Conservation (phyloP, 2,797 vertebrate species). For the Microctenopoma lineatum region DNA sequence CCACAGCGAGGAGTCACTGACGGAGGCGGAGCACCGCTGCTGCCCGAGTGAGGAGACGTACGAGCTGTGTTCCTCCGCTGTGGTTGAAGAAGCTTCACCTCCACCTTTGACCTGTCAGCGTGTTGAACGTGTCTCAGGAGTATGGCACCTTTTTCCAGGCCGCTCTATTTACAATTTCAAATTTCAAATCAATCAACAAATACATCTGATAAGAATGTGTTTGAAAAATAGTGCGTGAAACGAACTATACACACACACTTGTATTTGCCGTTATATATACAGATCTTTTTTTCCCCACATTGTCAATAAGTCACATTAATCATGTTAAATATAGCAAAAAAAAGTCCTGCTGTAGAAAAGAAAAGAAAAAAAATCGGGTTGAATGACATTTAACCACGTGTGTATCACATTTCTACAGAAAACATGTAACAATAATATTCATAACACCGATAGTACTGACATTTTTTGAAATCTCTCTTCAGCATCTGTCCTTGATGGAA, state of each 20-base stretch:
- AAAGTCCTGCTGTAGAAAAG: constrained; percentile 65
- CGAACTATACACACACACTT: constrained; percentile 73
- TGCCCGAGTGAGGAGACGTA: constrained; percentile 30
- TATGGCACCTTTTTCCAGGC: constrained; percentile 78
- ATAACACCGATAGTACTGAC: constrained; percentile 57
- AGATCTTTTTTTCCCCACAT: constrained; percentile 52
- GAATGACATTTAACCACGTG: constrained; percentile 60
- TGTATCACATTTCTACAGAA: constrained; percentile 69
- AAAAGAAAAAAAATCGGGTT: constrained; percentile 25
- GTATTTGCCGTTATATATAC: constrained; percentile 61
- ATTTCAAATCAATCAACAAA: constrained; percentile 25
- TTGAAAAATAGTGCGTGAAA: constrained; percentile 75
- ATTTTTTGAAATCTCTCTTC: constrained; percentile 77
- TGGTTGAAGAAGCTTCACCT: constrained; percentile 50
- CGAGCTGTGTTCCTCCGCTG: constrained; percentile 41
- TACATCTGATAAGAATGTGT: constrained; percentile 56
- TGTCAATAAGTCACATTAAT: constrained; percentile 75
- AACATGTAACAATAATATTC: constrained; percentile 64
- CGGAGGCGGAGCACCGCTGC: constrained; percentile 1
- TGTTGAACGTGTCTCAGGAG: constrained; percentile 64
- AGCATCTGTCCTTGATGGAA: constrained; percentile 62
- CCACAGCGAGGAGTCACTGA: constrained; percentile 35
- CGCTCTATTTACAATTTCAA: constrained; percentile 49
- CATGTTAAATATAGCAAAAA: constrained; percentile 75
- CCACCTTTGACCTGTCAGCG: constrained; percentile 62